Evolutionary conservation across 2,888 invertebrate genomes (phyloP).

Genomic region (Hirtodrosophila trivittata): DNA sequence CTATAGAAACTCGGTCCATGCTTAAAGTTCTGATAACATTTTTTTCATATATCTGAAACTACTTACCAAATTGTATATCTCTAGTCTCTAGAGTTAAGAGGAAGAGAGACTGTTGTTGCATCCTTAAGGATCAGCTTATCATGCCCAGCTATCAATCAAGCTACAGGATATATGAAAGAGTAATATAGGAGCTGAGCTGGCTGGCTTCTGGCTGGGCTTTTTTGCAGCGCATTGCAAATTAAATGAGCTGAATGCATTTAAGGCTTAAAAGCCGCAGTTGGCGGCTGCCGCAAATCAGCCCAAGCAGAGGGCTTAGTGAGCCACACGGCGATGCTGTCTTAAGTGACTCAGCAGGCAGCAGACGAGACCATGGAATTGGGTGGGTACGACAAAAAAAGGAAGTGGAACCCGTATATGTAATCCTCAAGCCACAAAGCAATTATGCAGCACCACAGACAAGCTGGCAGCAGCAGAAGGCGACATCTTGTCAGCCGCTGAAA

Average conservation of each 20-base stretch:
- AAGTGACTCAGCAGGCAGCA: constrained; percentile 64
- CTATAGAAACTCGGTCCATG: no score
- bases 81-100: no score
- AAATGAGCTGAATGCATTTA: constrained; percentile 78
- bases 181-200: background rate
- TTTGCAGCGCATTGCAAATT: constrained; percentile 60
- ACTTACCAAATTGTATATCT: no score
- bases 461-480: constrained; percentile 45
- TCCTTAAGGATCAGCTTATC: no score
- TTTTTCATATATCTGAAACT: no score
- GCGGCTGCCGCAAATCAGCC: constrained; percentile 62
- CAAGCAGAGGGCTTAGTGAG: constrained; percentile 66
- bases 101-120: no score
- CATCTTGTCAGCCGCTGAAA: constrained; percentile 75
- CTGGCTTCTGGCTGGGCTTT: constrained; percentile 19
- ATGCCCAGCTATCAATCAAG: no score
- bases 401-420: constrained; percentile 37
- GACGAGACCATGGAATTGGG: constrained; percentile 15
- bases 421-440: constrained; percentile 75
- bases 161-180: no score
- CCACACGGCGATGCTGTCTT: constrained; percentile 50
- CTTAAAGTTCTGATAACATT: no score
- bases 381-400: constrained; percentile 24
- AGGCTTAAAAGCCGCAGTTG: constrained; percentile 61
- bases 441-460: constrained; percentile 59